phyloP scores from a whole-genome alignment of 2,888 invertebrate species.

The Drosophila niveifrons region DNA sequence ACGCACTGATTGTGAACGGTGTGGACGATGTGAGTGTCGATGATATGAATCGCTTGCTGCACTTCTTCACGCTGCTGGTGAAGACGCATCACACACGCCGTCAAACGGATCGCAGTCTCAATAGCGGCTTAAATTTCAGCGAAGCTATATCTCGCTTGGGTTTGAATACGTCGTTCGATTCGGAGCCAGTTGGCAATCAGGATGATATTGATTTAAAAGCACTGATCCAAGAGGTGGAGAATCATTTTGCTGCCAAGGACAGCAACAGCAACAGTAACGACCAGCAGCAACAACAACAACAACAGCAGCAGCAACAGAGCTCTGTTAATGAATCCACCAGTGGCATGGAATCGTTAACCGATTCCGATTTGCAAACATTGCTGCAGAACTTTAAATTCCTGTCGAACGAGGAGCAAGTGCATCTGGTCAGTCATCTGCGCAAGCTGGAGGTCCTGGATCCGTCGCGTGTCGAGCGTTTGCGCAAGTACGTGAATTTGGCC shows the following conservation, averaged over 20 bases:
- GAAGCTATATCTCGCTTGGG: constrained; percentile 47
- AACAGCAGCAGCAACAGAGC: background rate
- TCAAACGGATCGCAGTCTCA: background rate
- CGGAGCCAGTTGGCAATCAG: background rate
- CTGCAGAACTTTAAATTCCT: constrained; percentile 93
- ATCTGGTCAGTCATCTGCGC: constrained; percentile 92
- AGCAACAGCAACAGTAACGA: no score
- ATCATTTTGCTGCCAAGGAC: constrained; percentile 61
- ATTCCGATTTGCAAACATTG: constrained; percentile 92
- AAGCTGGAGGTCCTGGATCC: constrained; percentile 92
- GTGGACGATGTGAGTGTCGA: constrained; percentile 92
- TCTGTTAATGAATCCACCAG: constrained; percentile 77
- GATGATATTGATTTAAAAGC: constrained; percentile 65
- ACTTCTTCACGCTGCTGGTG: constrained; percentile 91
- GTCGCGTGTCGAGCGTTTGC: constrained; percentile 90
- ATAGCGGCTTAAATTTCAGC: constrained; percentile 38
- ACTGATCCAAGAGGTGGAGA: constrained; percentile 74
- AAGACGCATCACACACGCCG: constrained; percentile 81
- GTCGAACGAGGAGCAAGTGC: constrained; percentile 92
- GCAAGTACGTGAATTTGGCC: constrained; percentile 90
- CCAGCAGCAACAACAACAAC: background rate
- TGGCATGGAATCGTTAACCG: constrained; percentile 91
- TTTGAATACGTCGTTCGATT: background rate
- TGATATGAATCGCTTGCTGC: constrained; percentile 92
- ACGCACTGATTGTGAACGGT: constrained; percentile 91